Conservation (phyloP, 1,140 invertebrate genomes). For the Linepithema humile region DNA sequence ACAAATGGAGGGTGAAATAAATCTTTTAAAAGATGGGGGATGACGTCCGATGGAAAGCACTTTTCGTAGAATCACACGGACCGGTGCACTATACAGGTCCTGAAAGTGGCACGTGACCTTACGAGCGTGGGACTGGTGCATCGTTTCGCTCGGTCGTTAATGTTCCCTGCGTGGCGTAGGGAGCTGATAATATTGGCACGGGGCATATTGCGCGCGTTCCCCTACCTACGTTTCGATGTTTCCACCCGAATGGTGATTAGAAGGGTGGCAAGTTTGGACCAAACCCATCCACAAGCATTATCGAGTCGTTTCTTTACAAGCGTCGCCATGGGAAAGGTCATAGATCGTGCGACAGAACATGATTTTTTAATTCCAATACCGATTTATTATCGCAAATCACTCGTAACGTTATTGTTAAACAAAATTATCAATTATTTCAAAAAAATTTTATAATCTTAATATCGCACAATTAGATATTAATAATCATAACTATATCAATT, state of each 20-base stretch:
- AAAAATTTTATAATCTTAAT: neutral
- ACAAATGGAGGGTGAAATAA: constrained; percentile 64
- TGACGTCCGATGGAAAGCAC: constrained; percentile 60
- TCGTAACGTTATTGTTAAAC: neutral
- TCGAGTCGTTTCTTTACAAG: constrained; percentile 56
- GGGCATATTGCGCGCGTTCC: constrained; percentile 77
- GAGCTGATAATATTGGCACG: constrained; percentile 78
- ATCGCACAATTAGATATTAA: neutral
- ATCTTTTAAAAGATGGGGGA: constrained; percentile 53
- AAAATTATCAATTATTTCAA: neutral
- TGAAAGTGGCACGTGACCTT: constrained; percentile 75
- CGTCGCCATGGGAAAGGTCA: constrained; percentile 63
- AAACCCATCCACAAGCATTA: constrained; percentile 65
- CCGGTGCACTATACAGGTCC: constrained; percentile 78
- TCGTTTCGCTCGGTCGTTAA: constrained; percentile 69
- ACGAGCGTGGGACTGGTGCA: constrained; percentile 79
- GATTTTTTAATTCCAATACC: constrained; percentile 18
- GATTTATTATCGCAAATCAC: neutral
- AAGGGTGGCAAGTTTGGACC: constrained; percentile 65
- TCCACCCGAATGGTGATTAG: constrained; percentile 64
- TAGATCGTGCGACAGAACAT: constrained; percentile 40
- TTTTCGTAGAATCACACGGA: constrained; percentile 79
- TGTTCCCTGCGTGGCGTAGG: constrained; percentile 63
- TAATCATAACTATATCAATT: no score
- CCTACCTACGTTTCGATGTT: constrained; percentile 58